Conservation (phyloP, 2,888 invertebrate genomes). For the Coenonympha arcania region DNA sequence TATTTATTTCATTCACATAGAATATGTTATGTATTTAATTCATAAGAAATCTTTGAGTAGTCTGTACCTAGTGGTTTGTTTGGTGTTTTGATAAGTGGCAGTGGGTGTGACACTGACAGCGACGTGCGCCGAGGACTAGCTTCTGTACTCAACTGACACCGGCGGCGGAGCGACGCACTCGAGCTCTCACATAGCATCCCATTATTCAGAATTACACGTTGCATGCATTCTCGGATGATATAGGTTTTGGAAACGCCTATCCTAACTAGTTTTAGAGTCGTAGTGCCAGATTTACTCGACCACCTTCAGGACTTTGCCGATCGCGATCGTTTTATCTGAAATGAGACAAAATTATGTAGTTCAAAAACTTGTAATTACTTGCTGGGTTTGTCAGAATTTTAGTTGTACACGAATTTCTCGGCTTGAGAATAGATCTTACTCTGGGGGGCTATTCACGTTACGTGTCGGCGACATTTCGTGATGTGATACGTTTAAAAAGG, state of each 20-base stretch:
- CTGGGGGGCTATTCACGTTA: no score
- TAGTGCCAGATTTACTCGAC: conserved; percentile 83
- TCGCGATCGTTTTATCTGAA: conserved; percentile 85
- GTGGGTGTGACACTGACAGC: conserved; percentile 34
- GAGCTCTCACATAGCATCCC: conserved; percentile 59
- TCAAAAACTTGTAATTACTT: no score
- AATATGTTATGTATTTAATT: neutral
- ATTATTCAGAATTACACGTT: conserved; percentile 59
- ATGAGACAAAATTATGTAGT: conserved; percentile 31
- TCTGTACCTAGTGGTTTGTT: conserved; percentile 5
- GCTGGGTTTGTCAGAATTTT: no score
- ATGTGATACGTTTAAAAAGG: no score
- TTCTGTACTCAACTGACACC: conserved; percentile 43
- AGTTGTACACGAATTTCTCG: no score
- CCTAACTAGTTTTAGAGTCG: conserved; percentile 70
- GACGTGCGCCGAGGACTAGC: conserved; percentile 53
- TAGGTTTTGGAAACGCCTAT: conserved; percentile 70
- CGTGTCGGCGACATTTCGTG: no score
- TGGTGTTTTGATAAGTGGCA: conserved; percentile 34
- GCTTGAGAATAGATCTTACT: neutral
- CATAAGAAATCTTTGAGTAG: neutral
- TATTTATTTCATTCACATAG: neutral
- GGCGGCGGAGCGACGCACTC: conserved; percentile 56
- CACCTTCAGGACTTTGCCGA: conserved; percentile 98
- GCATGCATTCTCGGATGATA: conserved; percentile 64